phyloP scores from a whole-genome alignment of 2,113 vertebrate species.

The Heptranchias perlo region DNA sequence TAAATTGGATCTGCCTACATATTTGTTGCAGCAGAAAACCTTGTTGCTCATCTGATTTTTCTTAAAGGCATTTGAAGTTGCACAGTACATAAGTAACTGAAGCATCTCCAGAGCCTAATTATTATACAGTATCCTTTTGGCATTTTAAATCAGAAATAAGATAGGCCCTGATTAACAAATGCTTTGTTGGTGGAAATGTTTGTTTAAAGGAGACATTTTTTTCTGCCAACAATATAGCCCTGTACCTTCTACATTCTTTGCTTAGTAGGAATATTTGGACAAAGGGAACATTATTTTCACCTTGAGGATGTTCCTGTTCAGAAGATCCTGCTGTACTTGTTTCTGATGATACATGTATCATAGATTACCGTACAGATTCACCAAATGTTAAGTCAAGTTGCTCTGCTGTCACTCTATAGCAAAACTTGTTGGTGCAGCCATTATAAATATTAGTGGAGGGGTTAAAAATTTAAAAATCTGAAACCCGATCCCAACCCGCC shows the following conservation, averaged over 20 bases:
- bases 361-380: neutral
- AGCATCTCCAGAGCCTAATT: slow-evolving; percentile 31
- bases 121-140: slow-evolving; percentile 32
- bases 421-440: neutral
- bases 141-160: slow-evolving; percentile 23
- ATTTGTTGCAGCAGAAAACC: slow-evolving; percentile 2
- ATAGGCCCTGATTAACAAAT: neutral
- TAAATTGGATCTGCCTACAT: slow-evolving; percentile 20
- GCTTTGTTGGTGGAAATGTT: slow-evolving; percentile 16
- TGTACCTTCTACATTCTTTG: neutral
- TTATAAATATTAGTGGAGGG: neutral
- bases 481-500: too few relatives aligned
- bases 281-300: neutral
- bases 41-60: slow-evolving; percentile 24
- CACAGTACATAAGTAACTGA: neutral
- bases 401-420: neutral
- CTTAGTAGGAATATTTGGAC: neutral
- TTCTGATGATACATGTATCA: neutral
- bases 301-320: neutral
- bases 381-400: neutral
- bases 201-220: slow-evolving; percentile 21
- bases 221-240: neutral
- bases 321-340: neutral
- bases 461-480: too few relatives aligned
- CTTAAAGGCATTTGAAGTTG: slow-evolving; percentile 35